These are phyloP conservation scores for Sinocyclocheilus anophthalmus DNA, from an alignment of 2,113 vertebrate species.

Conservation along the genomic window DNA sequence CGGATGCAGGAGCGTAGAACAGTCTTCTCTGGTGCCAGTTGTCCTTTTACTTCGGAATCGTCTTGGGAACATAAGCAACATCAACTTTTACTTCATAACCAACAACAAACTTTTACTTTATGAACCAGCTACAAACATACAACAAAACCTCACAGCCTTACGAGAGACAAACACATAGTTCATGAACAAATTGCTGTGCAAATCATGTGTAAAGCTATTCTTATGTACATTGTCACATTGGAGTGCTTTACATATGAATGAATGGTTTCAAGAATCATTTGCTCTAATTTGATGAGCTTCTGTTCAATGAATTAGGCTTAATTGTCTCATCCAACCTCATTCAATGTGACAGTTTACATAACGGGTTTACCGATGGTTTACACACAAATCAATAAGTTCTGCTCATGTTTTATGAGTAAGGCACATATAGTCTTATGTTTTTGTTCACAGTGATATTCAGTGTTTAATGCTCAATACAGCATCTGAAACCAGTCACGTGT, in stretches of 20 bases:
- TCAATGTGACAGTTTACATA: not conserved
- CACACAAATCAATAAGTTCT: not conserved
- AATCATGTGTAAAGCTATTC: not conserved
- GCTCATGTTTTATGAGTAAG: not conserved
- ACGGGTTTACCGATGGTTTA: not conserved
- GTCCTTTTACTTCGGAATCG: not conserved
- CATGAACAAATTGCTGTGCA: not conserved
- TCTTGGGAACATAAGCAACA: not conserved
- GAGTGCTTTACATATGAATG: not conserved
- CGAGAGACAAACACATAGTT: not conserved
- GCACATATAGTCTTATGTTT: not conserved
- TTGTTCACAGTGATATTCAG: not conserved
- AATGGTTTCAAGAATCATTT: not conserved
- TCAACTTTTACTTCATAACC: not conserved
- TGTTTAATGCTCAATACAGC: not conserved
- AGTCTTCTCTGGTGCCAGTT: not conserved
- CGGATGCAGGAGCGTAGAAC: conserved; percentile 84
- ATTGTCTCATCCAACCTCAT: not conserved
- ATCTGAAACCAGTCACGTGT: not conserved
- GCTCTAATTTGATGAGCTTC: not conserved
- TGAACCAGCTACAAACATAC: not conserved
- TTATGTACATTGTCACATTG: not conserved
- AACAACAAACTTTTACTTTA: not conserved
- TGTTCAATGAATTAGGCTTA: no score
- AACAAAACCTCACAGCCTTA: not conserved